These are phyloP conservation scores for Drosophila kepulauana DNA, from an alignment of 1,140 invertebrate genomes.

Conservation along the genomic window DNA sequence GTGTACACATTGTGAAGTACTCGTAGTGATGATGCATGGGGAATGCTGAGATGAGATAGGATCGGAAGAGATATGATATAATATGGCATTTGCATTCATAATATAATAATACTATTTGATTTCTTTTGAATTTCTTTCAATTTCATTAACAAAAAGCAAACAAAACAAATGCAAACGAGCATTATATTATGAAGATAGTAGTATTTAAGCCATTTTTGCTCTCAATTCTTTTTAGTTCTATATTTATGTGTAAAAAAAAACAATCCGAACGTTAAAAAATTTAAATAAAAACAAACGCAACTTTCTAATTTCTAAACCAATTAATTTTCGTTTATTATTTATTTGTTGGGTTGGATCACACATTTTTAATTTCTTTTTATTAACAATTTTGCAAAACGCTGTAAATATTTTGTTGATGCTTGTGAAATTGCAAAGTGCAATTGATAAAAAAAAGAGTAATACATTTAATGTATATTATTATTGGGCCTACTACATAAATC, in stretches of 20 bases:
- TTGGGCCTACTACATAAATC: constrained; percentile 26
- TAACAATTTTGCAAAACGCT: constrained; percentile 19
- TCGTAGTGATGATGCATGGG: constrained; percentile 10
- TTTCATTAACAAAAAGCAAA: constrained; percentile 30
- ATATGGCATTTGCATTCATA: constrained; percentile 39
- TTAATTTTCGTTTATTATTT: not conserved
- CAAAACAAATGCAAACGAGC: constrained; percentile 27
- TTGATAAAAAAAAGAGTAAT: constrained; percentile 16
- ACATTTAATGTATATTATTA: constrained; percentile 36
- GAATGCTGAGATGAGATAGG: not conserved
- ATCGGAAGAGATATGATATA: constrained; percentile 16
- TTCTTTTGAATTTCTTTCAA: constrained; percentile 41
- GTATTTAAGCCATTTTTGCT: constrained; percentile 75
- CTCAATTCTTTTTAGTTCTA: constrained; percentile 75
- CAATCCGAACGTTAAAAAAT: constrained; percentile 65
- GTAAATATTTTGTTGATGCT: constrained; percentile 73
- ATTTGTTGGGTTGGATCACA: not conserved
- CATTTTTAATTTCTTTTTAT: constrained; percentile 14
- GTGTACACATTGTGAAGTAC: constrained; percentile 49
- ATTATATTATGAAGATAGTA: constrained; percentile 62
- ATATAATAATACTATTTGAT: constrained; percentile 9
- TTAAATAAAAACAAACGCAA: constrained; percentile 58
- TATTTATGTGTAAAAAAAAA: constrained; percentile 78
- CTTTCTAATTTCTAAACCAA: constrained; percentile 71
- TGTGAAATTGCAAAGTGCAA: constrained; percentile 28